Conservation (phyloP, 2,888 invertebrate genomes). For the Metellina segmentata region DNA sequence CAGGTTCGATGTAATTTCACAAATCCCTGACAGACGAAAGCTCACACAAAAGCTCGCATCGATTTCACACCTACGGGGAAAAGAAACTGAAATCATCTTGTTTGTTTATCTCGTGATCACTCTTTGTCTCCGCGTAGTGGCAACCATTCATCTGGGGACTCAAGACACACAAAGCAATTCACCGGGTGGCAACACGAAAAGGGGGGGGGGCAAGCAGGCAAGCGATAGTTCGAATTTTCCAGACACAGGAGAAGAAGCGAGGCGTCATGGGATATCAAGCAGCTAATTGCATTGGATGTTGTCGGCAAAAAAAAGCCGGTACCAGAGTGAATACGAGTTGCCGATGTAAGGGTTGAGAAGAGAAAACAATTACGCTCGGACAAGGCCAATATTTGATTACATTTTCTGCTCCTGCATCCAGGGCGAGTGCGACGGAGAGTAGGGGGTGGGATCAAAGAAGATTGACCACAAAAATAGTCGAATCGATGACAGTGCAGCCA, state of each 20-base stretch:
- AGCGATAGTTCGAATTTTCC: neutral
- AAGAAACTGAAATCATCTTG: neutral
- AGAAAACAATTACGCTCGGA: constrained; percentile 29
- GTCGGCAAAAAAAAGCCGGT: neutral
- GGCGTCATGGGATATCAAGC: constrained; percentile 10
- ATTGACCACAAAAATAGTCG: constrained; percentile 1
- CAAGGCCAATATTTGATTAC: constrained; percentile 30
- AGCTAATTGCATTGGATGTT: constrained; percentile 15
- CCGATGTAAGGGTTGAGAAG: neutral
- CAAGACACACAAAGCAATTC: neutral
- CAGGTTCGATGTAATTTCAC: neutral
- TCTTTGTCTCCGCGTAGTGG: neutral
- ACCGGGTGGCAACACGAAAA: neutral
- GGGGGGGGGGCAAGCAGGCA: neutral
- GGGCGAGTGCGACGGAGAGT: too few relatives aligned
- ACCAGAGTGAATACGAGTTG: neutral
- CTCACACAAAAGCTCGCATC: neutral
- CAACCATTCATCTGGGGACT: too few relatives aligned
- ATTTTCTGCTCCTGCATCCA: neutral
- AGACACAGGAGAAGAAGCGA: neutral
- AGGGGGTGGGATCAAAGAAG: neutral
- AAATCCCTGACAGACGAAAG: neutral
- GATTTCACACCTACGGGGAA: neutral
- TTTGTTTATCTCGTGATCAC: neutral
- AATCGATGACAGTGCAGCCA: neutral